These are phyloP conservation scores for Cyprinodon variegatus DNA, from an alignment of 2,113 vertebrate genomes.

Conservation along the genomic window DNA sequence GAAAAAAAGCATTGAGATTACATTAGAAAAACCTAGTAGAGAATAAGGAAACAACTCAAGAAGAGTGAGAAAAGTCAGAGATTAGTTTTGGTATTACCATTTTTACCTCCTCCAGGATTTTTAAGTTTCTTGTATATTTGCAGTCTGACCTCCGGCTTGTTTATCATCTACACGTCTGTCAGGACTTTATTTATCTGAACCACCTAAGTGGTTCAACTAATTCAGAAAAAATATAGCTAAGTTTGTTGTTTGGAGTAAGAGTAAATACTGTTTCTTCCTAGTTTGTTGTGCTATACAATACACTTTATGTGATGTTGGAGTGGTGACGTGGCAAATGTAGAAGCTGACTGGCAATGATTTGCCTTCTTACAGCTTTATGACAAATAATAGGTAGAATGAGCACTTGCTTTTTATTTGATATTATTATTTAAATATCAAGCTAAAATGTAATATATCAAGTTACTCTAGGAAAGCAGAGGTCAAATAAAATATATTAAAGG, in stretches of 20 bases:
- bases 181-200: constrained; percentile 32
- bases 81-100: constrained; percentile 73
- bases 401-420: not conserved
- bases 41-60: constrained; percentile 69
- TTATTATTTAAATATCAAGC: too few species aligned
- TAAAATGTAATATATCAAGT: too few species aligned
- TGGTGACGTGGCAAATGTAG: constrained; percentile 4
- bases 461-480: too few species aligned
- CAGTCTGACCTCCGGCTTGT: constrained; percentile 58
- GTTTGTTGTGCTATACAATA: constrained; percentile 18
- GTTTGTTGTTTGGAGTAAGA: constrained; percentile 17
- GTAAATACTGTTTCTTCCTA: constrained; percentile 7
- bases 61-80: constrained; percentile 66
- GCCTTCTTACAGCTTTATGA: constrained; percentile 21
- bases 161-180: constrained; percentile 52
- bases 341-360: not conserved
- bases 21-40: constrained; percentile 80
- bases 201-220: constrained; percentile 15
- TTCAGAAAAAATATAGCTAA: constrained; percentile 34
- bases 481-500: too few species aligned
- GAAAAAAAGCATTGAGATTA: constrained; percentile 80
- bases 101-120: constrained; percentile 48
- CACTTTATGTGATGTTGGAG: constrained; percentile 19
- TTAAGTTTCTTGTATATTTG: constrained; percentile 49
- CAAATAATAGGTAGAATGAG: constrained; percentile 1